phyloP scores from a whole-genome alignment of 35 echinoderm and acorn worm genomes.

The Anneissia japonica region DNA sequence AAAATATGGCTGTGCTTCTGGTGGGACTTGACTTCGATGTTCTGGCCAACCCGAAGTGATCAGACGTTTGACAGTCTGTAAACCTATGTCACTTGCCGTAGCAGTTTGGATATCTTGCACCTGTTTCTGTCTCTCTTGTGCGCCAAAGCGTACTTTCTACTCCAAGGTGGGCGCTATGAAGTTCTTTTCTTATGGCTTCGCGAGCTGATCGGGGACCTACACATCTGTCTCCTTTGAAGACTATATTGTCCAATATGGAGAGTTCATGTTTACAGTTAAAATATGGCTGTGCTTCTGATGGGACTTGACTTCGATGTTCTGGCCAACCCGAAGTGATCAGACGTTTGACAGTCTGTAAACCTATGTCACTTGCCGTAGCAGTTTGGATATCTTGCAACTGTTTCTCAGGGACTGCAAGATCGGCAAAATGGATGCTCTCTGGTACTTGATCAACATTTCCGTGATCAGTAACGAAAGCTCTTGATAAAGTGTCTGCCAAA shows the following conservation, averaged over 20 bases:
- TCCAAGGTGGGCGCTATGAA: slow-evolving; percentile 51
- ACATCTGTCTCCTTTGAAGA: not conserved
- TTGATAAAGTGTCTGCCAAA: no score
- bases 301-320: not conserved
- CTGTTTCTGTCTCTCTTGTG: slow-evolving; percentile 35
- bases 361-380: no score
- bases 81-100: no score
- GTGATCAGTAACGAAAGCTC: no score
- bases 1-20: not conserved
- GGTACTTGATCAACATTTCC: no score
- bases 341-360: no score
- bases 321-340: not conserved
- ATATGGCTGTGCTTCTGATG: not conserved
- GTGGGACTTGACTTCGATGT: not conserved
- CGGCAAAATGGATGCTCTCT: no score
- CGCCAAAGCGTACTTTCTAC: slow-evolving; percentile 37
- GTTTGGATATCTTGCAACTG: no score
- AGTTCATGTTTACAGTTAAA: slow-evolving; percentile 6
- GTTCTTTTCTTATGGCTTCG: slow-evolving; percentile 8
- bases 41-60: not conserved
- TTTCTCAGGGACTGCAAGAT: no score
- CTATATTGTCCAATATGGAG: not conserved
- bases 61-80: no score
- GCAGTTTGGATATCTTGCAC: no score
- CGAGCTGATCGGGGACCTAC: not conserved